Conservation (phyloP, 23 tunicate genomes). For the Phallusia fumigata region DNA sequence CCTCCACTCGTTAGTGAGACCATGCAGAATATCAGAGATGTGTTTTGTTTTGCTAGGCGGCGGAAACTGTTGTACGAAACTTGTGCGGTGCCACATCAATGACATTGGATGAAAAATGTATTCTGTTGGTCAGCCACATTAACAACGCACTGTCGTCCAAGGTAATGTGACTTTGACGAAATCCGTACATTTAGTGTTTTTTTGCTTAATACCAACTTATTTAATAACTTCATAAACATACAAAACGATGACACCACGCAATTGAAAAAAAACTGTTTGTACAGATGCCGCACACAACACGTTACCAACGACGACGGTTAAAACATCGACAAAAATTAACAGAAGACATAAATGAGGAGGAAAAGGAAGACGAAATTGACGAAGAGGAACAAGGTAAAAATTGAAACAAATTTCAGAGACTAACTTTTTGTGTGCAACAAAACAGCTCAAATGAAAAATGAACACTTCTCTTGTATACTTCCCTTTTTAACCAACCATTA, state of each 20-base stretch:
- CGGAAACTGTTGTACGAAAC: conserved; percentile 36
- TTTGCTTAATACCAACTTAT: too few species aligned
- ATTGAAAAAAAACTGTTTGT: background rate
- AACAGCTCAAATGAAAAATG: too few species aligned
- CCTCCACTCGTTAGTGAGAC: too few species aligned
- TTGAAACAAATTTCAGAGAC: too few species aligned
- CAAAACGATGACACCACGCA: too few species aligned
- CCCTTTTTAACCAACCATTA: too few species aligned
- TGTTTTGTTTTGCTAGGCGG: conserved; percentile 36
- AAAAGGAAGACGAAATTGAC: background rate
- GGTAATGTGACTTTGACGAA: conserved; percentile 10
- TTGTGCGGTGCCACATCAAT: conserved; percentile 20
- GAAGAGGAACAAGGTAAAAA: background rate
- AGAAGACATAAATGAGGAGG: background rate
- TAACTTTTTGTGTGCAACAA: too few species aligned
- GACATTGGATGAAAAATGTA: conserved; percentile 57
- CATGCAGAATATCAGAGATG: background rate
- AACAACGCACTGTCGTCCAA: conserved; percentile 61
- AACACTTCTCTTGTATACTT: too few species aligned
- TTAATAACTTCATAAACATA: too few species aligned
- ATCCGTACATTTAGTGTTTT: too few species aligned
- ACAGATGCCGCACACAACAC: background rate
- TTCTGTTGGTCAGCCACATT: conserved; percentile 39
- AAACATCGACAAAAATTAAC: background rate
- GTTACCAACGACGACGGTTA: background rate